Evolutionary conservation across 2,797 vertebrate genomes (phyloP), one percentile per base, ranked within the genome.

Genomic region (Loriculus beryllinus): DNA sequence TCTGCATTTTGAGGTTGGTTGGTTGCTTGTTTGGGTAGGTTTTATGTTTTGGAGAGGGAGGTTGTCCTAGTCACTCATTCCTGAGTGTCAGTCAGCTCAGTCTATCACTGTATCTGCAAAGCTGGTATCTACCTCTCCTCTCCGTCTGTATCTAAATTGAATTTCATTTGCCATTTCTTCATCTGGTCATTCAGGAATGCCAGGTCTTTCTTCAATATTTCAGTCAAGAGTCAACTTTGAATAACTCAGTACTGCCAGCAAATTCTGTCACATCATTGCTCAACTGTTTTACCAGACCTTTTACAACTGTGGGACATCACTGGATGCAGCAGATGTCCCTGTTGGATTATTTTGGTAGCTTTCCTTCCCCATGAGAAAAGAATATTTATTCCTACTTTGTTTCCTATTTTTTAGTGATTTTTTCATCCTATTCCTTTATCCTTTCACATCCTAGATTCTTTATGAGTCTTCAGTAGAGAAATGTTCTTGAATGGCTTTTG

Each of bases 111-210:
- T 29, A 59, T 68, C 43, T 52, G 5, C 35, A 86, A 79, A 76
- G 5, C 28, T 56, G 16, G 4, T 7, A 52, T 82, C 33, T 9
- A 45, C 25, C 10, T 62, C 12, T 35, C 17, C 6, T 7, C 4
- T 10, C 47, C 1, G 0, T 29, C 13, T 15, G 1, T n/a, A 25
- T 29, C 16, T 35, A 65, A 63, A 78, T 0, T 42, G 8, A 74
- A 74, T 51, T 35, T 29, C 4, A 39, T 56, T 56, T 87, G 21
- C 7, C 14, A 1, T 40, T 64, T n/a, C 76, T 69, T 40, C 19
- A 62, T 6, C 42, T 62, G 19, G 8, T 29, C 29, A 64, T 80
- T 64, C 29, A 29, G 57, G 47, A 88, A 86, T 11, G 17, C 39
- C 67, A 76, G 14, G 26, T 20, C 4, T 68, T 68, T 42, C 19